Conservation (phyloP, 2,113 vertebrate genomes). For the Aramus guarauna region DNA sequence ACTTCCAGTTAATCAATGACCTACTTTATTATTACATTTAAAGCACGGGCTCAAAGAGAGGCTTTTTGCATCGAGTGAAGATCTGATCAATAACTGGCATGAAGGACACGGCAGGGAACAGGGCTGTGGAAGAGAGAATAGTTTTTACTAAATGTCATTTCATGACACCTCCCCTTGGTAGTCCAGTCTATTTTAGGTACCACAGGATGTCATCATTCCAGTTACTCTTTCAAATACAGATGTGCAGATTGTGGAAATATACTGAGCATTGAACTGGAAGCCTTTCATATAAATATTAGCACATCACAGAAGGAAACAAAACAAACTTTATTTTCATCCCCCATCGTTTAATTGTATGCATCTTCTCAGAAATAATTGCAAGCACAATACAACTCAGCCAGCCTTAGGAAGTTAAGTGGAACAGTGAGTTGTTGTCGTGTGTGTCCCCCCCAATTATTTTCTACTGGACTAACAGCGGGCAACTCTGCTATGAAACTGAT, state of each 20-base stretch:
- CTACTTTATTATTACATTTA: constrained; percentile 56
- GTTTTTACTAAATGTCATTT: constrained; percentile 65
- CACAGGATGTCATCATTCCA: constrained; percentile 8
- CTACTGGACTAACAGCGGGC: background rate
- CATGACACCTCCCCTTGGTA: constrained; percentile 30
- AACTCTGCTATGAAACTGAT: background rate
- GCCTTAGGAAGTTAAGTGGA: background rate
- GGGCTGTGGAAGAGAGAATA: constrained; percentile 15
- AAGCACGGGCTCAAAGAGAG: constrained; percentile 14
- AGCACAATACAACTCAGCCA: background rate
- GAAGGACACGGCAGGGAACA: constrained; percentile 44
- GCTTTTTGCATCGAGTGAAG: constrained; percentile 21
- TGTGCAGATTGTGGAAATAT: constrained; percentile 28
- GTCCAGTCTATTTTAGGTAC: constrained; percentile 40
- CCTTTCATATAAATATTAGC: constrained; percentile 25
- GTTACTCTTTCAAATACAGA: constrained; percentile 36
- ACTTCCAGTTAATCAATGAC: constrained; percentile 52
- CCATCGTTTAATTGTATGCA: background rate
- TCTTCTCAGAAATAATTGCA: background rate
- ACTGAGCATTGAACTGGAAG: background rate
- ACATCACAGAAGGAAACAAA: background rate
- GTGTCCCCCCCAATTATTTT: background rate
- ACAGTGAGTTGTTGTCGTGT: too few relatives aligned
- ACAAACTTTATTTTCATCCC: background rate
- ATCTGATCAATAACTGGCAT: constrained; percentile 52